A percentile compares a stretch with the other conserved stretches of the same genome.
Evolutionary conservation across 1,140 invertebrate species (phyloP).

Genomic region (Varroa destructor): DNA sequence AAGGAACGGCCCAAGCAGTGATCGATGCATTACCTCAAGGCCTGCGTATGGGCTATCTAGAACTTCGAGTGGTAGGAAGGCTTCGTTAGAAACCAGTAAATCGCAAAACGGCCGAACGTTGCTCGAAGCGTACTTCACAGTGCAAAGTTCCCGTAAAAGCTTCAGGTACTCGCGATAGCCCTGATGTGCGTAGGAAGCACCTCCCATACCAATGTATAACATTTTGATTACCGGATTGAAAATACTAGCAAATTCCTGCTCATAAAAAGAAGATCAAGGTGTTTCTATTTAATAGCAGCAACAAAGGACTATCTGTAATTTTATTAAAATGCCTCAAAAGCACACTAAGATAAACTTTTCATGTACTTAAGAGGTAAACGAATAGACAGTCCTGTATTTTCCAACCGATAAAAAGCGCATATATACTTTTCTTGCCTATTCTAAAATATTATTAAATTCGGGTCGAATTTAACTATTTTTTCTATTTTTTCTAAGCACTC

Average conservation of each 20-base stretch:
- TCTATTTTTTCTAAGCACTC: no score
- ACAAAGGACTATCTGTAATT: no score
- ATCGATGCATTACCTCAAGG: slow-evolving; percentile 36
- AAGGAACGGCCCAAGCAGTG: slow-evolving; percentile 77
- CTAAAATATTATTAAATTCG: no score
- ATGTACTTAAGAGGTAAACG: no score
- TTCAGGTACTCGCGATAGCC: not conserved
- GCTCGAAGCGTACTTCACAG: not conserved
- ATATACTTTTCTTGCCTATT: no score
- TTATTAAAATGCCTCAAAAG: no score
- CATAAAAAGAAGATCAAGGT: no score
- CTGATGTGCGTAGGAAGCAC: not conserved
- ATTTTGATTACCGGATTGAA: slow-evolving; percentile 3
- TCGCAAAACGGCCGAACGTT: slow-evolving; percentile 9
- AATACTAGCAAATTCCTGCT: not conserved
- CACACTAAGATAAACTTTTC: no score
- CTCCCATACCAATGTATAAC: not conserved
- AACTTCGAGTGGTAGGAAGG: not conserved
- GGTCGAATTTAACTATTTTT: no score
- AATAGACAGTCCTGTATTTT: no score
- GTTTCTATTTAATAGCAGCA: no score
- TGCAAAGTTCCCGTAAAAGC: not conserved
- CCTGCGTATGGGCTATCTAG: not conserved
- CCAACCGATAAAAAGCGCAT: no score
- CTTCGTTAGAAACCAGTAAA: not conserved